Evolutionary conservation across 2,113 vertebrate species (phyloP).

Genomic region (Rhynchomys soricoides): DNA sequence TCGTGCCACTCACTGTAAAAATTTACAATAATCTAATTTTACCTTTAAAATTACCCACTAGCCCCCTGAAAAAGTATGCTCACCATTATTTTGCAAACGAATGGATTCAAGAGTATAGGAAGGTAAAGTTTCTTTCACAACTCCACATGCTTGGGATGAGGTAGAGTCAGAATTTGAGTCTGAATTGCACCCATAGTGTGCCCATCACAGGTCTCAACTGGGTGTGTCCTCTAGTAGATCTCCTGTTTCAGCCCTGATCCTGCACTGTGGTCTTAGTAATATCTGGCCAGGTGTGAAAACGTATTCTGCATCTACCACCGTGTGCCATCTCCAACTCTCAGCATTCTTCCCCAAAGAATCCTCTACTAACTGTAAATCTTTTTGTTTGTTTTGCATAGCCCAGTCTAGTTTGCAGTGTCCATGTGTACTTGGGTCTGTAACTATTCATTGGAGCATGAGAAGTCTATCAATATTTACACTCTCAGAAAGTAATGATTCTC

Average conservation of each 20-base stretch:
- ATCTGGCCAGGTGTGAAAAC: neutral
- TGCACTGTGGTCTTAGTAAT: neutral
- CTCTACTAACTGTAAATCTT: neutral
- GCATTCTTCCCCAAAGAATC: neutral
- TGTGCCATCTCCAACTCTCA: no score
- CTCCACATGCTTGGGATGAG: neutral
- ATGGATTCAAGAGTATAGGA: neutral
- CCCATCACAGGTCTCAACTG: neutral
- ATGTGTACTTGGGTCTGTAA: neutral
- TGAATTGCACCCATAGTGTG: neutral
- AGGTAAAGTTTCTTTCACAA: neutral
- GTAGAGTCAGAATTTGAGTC: neutral
- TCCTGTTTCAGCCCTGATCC: no score
- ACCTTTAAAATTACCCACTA: neutral
- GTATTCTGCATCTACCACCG: neutral
- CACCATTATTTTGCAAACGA: neutral
- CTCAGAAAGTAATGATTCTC: neutral
- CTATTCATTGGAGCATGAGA: neutral
- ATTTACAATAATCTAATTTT: conserved; percentile 42
- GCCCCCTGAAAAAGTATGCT: neutral
- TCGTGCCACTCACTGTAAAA: neutral
- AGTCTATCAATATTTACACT: neutral
- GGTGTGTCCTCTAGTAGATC: neutral
- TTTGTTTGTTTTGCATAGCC: neutral
- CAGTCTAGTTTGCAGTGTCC: neutral